Percentiles rank a stretch among this genome's conserved stretches.
These are phyloP conservation scores for Coregonus sp. DNA, from an alignment of 2,797 vertebrate genomes.

Conservation along the genomic window DNA sequence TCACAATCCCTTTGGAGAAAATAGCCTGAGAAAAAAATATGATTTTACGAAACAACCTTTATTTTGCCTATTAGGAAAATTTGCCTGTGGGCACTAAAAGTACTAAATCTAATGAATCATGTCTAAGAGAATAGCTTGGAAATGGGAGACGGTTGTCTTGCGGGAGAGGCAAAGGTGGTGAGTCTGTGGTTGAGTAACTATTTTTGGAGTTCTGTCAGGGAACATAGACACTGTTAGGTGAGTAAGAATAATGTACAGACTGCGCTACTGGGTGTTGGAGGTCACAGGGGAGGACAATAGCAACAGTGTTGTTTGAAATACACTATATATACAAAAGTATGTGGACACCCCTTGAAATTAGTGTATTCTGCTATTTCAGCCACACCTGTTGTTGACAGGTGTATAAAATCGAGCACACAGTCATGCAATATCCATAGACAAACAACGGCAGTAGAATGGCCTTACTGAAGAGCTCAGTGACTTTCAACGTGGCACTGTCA, in stretches of 20 bases:
- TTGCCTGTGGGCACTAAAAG: conserved; percentile 52
- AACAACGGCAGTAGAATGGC: too few species aligned
- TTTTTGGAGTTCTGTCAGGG: conserved; percentile 49
- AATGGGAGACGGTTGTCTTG: conserved; percentile 42
- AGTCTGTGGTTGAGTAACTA: conserved; percentile 62
- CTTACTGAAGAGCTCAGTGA: too few species aligned
- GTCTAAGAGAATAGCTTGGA: conserved; percentile 20
- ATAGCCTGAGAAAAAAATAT: conserved; percentile 60
- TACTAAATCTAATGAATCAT: conserved; percentile 63
- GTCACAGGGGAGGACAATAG: conserved; percentile 43
- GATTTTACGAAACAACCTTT: conserved; percentile 53
- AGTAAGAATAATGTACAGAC: conserved; percentile 57
- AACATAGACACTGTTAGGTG: conserved; percentile 42
- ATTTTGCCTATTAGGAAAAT: conserved; percentile 52
- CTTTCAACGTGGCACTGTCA: too few species aligned
- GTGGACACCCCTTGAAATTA: too few species aligned
- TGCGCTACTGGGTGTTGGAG: conserved; percentile 44
- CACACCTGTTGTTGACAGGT: too few species aligned
- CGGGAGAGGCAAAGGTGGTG: conserved; percentile 41
- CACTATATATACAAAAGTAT: too few species aligned
- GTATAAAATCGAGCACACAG: too few species aligned
- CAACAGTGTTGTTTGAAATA: conserved; percentile 4
- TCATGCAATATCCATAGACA: too few species aligned
- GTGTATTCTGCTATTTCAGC: too few species aligned
- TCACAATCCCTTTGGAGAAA: conserved; percentile 55